phyloP scores from a whole-genome alignment of 2,113 vertebrate species.

The Fregata magnificens region DNA sequence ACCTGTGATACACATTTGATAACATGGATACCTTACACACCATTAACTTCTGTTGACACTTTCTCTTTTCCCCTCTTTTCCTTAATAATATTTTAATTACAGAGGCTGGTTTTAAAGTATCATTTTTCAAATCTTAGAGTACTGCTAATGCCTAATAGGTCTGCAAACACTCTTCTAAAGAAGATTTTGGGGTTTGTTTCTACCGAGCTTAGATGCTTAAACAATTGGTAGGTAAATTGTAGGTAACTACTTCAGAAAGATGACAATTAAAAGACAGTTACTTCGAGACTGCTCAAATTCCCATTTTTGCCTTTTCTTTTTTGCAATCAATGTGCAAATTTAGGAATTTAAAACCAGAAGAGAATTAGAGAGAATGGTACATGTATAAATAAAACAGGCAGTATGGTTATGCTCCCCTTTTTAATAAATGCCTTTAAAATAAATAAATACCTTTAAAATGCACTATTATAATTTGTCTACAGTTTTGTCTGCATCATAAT shows the following conservation, averaged over 20 bases:
- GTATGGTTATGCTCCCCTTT: neutral
- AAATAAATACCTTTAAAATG: neutral
- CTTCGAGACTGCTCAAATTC: neutral
- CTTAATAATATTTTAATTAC: conserved; percentile 8
- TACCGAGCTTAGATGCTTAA: neutral
- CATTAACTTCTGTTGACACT: neutral
- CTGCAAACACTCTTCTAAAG: neutral
- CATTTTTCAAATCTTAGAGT: neutral
- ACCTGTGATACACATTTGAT: neutral
- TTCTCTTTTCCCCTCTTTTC: neutral
- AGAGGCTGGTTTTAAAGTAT: neutral
- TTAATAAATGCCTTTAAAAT: neutral
- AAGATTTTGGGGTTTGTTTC: neutral
- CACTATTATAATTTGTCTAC: neutral
- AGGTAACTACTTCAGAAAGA: neutral
- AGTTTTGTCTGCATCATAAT: neutral
- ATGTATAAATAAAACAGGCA: neutral
- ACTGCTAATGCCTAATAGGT: neutral
- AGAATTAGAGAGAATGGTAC: neutral
- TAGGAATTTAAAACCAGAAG: neutral
- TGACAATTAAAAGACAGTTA: neutral
- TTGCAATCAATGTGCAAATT: neutral
- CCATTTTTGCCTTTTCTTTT: neutral
- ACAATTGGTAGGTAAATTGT: neutral
- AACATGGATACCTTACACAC: neutral